A percentile compares a stretch with the other conserved stretches of the same genome.
Evolutionary conservation across 2,888 invertebrate genomes (phyloP).

Genomic region (Brachyptera putata): DNA sequence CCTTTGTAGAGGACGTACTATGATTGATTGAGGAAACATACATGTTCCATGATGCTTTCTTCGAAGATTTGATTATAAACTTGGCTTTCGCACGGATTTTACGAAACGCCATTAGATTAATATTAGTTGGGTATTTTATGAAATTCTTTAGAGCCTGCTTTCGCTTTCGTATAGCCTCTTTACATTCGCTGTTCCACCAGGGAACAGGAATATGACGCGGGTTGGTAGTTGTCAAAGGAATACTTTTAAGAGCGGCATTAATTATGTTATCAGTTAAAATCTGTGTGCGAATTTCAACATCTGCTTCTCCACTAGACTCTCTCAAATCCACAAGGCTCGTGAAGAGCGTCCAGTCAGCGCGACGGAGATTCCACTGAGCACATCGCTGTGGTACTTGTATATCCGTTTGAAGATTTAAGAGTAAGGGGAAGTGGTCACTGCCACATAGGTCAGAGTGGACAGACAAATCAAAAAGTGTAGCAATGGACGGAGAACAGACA

Average conservation of each 20-base stretch:
- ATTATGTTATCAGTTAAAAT: background rate
- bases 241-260: background rate
- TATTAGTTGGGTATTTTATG: background rate
- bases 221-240: background rate
- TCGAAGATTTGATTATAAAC: background rate
- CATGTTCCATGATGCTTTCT: background rate
- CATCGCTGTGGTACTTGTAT: background rate
- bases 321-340: background rate
- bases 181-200: background rate
- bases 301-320: background rate
- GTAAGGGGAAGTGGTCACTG: constrained; percentile 22
- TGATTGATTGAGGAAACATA: background rate
- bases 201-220: background rate
- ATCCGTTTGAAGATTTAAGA: background rate
- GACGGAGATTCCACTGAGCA: background rate
- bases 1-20: background rate
- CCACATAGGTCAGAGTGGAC: constrained; percentile 19
- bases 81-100: background rate
- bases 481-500: background rate
- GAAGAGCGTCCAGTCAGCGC: background rate
- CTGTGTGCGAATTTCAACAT: background rate
- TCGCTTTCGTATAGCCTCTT: background rate
- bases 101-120: background rate
- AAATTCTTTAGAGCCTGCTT: background rate
- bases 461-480: background rate